These are phyloP conservation scores for Zaprionus bogoriensis DNA, from an alignment of 2,888 invertebrate genomes.

Conservation along the genomic window DNA sequence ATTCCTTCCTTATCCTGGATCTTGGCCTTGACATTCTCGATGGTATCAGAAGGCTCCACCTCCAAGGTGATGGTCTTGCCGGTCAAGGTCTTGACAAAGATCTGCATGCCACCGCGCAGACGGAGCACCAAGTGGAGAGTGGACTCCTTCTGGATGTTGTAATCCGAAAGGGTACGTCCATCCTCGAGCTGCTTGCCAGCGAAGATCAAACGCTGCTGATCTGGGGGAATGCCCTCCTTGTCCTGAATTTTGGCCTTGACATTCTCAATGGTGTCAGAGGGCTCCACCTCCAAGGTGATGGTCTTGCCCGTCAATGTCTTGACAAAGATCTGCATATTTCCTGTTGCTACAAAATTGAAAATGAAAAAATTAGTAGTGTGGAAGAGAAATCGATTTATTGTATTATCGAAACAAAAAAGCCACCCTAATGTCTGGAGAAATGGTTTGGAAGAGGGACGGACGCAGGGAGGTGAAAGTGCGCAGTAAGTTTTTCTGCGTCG, in stretches of 20 bases:
- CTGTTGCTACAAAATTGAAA: slow-evolving; percentile 20
- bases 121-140: slow-evolving; percentile 61
- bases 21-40: slow-evolving; percentile 45
- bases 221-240: slow-evolving; percentile 68
- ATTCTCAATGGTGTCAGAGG: slow-evolving; percentile 43
- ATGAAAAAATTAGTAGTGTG: not conserved
- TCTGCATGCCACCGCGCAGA: slow-evolving; percentile 75
- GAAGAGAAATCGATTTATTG: not conserved
- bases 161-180: slow-evolving; percentile 61
- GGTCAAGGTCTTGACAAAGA: slow-evolving; percentile 72
- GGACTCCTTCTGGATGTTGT: slow-evolving; percentile 57
- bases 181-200: slow-evolving; percentile 72
- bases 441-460: not conserved
- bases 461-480: slow-evolving; percentile 34
- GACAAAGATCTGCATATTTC: slow-evolving; percentile 48
- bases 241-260: slow-evolving; percentile 49
- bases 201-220: slow-evolving; percentile 73
- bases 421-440: not conserved
- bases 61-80: slow-evolving; percentile 75
- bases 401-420: not conserved
- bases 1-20: slow-evolving; percentile 61
- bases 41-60: slow-evolving; percentile 65
- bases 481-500: slow-evolving; percentile 44
- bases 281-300: slow-evolving; percentile 45
- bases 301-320: slow-evolving; percentile 50